These are phyloP conservation scores for Mylabris phalerata DNA, from an alignment of 1,140 invertebrate species.

Conservation along the genomic window DNA sequence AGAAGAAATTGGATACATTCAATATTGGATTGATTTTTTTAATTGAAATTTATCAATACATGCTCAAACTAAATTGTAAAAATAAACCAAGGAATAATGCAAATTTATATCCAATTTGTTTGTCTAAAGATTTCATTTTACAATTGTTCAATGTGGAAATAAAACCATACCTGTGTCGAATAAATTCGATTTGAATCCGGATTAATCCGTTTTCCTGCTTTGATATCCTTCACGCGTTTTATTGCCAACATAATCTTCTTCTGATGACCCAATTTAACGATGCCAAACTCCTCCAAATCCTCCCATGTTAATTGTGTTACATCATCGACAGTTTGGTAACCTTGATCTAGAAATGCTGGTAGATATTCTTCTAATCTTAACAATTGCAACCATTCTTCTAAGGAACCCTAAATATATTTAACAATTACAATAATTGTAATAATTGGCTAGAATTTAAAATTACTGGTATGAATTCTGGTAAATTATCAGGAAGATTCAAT, in stretches of 20 bases:
- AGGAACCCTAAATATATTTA: slow-evolving; percentile 57
- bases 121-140: too few species aligned
- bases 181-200: slow-evolving; percentile 49
- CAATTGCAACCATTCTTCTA: slow-evolving; percentile 90
- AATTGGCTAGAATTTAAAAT: slow-evolving; percentile 38
- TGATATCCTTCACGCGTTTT: slow-evolving; percentile 92
- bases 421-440: background rate
- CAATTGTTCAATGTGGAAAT: background rate
- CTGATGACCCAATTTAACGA: slow-evolving; percentile 91
- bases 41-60: slow-evolving; percentile 15
- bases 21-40: slow-evolving; percentile 1
- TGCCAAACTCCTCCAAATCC: slow-evolving; percentile 98
- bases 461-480: slow-evolving; percentile 88
- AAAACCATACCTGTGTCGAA: slow-evolving; percentile 40
- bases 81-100: background rate
- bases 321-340: slow-evolving; percentile 88
- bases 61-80: slow-evolving; percentile 23
- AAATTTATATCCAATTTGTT: too few species aligned
- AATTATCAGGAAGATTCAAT: slow-evolving; percentile 87
- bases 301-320: slow-evolving; percentile 95
- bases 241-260: slow-evolving; percentile 97
- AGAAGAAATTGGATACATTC: slow-evolving; percentile 5
- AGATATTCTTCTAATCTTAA: slow-evolving; percentile 89
- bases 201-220: slow-evolving; percentile 74
- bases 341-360: slow-evolving; percentile 80